Conservation (phyloP, 2,797 vertebrate species). For the Spinibarbus caldwelli region DNA sequence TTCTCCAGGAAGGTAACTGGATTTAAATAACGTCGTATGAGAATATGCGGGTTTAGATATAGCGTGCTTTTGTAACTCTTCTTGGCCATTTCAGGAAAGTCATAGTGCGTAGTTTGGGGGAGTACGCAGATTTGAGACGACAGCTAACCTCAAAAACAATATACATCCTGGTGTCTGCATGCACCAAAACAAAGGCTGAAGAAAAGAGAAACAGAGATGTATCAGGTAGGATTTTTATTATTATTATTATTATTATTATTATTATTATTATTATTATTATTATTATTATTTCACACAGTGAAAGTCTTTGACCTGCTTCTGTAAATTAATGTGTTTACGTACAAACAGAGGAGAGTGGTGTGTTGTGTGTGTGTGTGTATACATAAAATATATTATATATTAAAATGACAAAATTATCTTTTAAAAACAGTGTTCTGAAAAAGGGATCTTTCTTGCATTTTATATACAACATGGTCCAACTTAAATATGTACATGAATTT, state of each 20-base stretch:
- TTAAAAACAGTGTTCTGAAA: background rate
- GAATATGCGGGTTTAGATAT: background rate
- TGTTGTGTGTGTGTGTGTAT: too few species aligned
- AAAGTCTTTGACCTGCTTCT: too few species aligned
- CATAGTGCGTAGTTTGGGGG: constrained; percentile 65
- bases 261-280: background rate
- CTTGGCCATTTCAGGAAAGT: constrained; percentile 59
- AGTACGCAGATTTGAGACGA: constrained; percentile 69
- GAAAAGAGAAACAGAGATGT: constrained; percentile 48
- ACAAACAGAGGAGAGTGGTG: too few species aligned
- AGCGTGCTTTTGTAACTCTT: background rate
- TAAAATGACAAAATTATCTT: background rate
- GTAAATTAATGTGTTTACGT: too few species aligned
- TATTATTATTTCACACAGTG: background rate
- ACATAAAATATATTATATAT: background rate
- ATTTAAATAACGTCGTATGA: background rate
- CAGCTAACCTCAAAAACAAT: constrained; percentile 70
- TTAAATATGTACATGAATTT: too few species aligned
- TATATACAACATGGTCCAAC: too few species aligned
- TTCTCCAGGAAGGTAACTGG: constrained; percentile 69
- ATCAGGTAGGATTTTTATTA: too few species aligned
- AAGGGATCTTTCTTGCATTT: background rate
- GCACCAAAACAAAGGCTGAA: background rate
- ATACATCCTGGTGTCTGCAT: constrained; percentile 65
- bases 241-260: background rate